These are phyloP conservation scores for Sapayoa aenigma DNA, from an alignment of 2,113 vertebrate species.

Conservation along the genomic window DNA sequence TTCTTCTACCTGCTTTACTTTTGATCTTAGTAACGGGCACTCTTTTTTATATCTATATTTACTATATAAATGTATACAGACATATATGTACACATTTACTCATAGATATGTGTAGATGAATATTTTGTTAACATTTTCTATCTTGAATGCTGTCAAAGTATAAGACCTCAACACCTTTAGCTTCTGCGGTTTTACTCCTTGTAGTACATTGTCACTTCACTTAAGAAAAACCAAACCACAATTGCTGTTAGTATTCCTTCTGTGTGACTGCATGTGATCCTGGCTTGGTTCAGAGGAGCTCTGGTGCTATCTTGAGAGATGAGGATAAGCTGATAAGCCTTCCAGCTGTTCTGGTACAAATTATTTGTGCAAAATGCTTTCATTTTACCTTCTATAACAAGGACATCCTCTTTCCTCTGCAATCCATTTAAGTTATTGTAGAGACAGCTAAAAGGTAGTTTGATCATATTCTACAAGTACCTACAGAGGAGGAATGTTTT, in stretches of 20 bases:
- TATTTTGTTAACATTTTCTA: background rate
- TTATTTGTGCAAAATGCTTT: conserved; percentile 24
- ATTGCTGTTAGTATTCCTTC: background rate
- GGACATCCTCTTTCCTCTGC: background rate
- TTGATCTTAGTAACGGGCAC: background rate
- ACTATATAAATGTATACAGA: background rate
- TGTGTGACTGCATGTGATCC: background rate
- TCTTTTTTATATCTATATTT: background rate
- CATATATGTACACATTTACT: background rate
- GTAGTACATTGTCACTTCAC: background rate
- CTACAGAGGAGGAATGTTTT: background rate
- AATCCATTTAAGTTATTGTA: background rate
- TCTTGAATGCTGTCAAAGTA: background rate
- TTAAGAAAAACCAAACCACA: background rate
- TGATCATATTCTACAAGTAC: background rate
- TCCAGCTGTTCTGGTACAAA: background rate
- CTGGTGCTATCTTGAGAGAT: background rate
- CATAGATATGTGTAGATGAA: fast-evolving
- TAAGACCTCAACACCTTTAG: background rate
- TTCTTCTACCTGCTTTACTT: background rate
- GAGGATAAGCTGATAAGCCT: conserved; percentile 1
- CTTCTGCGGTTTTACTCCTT: background rate
- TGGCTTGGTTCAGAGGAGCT: background rate
- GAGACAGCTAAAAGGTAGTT: background rate
- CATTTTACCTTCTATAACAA: background rate